These are phyloP conservation scores for Brevimyrus niger DNA, from an alignment of 2,113 vertebrate genomes.

Conservation along the genomic window DNA sequence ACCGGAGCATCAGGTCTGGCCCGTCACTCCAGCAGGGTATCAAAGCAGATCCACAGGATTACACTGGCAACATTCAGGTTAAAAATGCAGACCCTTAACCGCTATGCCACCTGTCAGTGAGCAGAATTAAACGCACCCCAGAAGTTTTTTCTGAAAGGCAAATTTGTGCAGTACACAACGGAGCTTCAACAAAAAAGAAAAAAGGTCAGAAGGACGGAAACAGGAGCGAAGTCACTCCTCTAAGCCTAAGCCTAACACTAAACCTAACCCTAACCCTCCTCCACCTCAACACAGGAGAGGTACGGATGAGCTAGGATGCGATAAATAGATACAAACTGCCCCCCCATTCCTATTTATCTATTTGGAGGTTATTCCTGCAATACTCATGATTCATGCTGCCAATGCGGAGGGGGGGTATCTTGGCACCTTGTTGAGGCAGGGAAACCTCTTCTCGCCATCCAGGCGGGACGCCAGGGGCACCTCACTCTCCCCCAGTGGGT, in stretches of 20 bases:
- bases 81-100: not conserved
- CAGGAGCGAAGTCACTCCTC: not conserved
- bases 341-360: not conserved
- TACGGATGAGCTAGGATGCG: not conserved
- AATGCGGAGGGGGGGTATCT: not conserved
- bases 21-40: not conserved
- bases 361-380: not conserved
- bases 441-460: slow-evolving; percentile 72
- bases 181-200: not conserved
- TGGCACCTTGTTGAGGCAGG: slow-evolving; percentile 68
- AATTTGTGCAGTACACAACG: not conserved
- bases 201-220: not conserved
- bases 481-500: slow-evolving; percentile 66
- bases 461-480: slow-evolving; percentile 59
- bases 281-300: not conserved
- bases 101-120: not conserved
- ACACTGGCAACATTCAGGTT: not conserved
- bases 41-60: not conserved
- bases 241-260: no score
- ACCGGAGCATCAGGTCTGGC: not conserved
- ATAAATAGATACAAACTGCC: not conserved
- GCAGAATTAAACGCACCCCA: not conserved
- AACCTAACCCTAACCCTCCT: no score
- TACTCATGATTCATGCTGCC: not conserved
- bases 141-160: not conserved